phyloP scores from a whole-genome alignment of 2,888 invertebrate species.

The Hypolimnas misippus region DNA sequence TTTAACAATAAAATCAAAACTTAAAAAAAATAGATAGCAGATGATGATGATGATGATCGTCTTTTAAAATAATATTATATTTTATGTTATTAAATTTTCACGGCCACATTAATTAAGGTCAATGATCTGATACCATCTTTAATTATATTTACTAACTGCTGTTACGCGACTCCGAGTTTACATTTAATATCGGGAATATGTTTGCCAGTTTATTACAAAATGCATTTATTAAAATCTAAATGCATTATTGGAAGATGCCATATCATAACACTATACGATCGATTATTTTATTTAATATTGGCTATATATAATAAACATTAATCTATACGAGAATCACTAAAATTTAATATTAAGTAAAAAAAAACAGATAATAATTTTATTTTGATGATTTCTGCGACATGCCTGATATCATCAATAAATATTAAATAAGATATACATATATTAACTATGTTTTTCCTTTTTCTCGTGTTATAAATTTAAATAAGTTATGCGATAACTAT shows the following conservation, averaged over 20 bases:
- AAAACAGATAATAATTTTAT: no score
- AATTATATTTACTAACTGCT: conserved; percentile 37
- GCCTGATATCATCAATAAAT: no score
- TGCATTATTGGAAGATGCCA: conserved; percentile 17
- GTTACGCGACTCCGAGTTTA: conserved; percentile 36
- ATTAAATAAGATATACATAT: no score
- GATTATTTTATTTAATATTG: not conserved
- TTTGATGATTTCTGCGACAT: no score
- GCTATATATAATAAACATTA: not conserved
- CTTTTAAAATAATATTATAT: not conserved
- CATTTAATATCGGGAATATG: conserved; percentile 30
- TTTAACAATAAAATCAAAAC: not conserved
- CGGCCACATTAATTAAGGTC: conserved; percentile 19
- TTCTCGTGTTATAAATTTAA: no score
- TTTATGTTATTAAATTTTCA: conserved; percentile 11
- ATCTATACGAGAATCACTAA: conserved; percentile 1
- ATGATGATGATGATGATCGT: not conserved
- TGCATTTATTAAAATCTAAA: conserved; percentile 18
- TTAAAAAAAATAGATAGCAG: not conserved
- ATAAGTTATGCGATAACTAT: no score
- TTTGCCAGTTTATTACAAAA: conserved; percentile 36
- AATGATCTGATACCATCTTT: conserved; percentile 40
- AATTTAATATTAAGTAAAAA: not conserved
- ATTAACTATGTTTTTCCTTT: no score
- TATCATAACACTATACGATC: conserved; percentile 39